A percentile compares a stretch with the other conserved stretches of the same genome.
Conservation (phyloP, 2,113 vertebrate species). For the Salvelinus fontinalis region DNA sequence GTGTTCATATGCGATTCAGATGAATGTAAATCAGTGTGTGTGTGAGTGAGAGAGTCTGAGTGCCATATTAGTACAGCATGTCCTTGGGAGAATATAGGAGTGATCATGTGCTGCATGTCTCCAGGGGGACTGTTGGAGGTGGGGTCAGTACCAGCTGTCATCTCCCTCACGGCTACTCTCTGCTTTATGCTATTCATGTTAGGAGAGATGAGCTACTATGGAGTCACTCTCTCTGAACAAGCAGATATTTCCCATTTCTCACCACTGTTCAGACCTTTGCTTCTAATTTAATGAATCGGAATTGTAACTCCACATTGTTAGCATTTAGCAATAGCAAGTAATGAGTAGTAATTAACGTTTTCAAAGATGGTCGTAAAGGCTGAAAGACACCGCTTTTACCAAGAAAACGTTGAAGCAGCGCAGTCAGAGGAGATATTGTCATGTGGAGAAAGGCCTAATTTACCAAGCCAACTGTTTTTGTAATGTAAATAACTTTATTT, state of each 20-base stretch:
- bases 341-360: constrained; percentile 68
- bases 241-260: constrained; percentile 27
- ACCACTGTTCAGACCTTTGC: constrained; percentile 47
- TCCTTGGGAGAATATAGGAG: neutral
- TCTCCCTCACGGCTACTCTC: neutral
- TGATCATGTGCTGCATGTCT: neutral
- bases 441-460: constrained; percentile 55
- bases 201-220: constrained; percentile 23
- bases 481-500: constrained; percentile 56
- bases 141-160: constrained; percentile 3
- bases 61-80: constrained; percentile 17
- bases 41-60: constrained; percentile 25
- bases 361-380: constrained; percentile 59
- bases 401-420: constrained; percentile 55
- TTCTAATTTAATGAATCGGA: constrained; percentile 70
- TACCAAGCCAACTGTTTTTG: constrained; percentile 65
- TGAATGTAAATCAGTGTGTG: neutral
- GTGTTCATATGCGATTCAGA: neutral
- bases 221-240: constrained; percentile 18
- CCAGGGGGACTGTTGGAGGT: neutral
- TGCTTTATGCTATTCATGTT: constrained; percentile 26
- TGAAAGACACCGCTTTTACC: constrained; percentile 61
- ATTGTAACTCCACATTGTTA: constrained; percentile 70
- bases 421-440: constrained; percentile 53
- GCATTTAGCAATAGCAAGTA: constrained; percentile 66